Base-by-base conservation (phyloP, 2,888 invertebrate genomes). In the Cotesia congregata region DNA sequence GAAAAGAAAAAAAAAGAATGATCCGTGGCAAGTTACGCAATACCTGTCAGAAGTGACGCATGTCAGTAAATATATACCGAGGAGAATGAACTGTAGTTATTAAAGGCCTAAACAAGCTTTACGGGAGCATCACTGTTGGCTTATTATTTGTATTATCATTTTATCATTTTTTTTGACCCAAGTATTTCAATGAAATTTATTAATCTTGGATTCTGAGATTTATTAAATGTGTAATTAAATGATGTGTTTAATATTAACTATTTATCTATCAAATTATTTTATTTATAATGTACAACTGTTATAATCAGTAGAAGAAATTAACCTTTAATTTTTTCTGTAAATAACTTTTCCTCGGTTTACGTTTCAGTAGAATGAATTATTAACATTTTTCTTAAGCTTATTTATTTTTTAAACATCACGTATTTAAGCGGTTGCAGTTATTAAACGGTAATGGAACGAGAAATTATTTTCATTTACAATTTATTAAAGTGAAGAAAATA, bases 31-130 rank as follows among this genome's bases (percentile, higher is more conserved):
- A 65, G 65, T 65, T 65, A 65, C 65, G 30, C 30, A 65, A 65
- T 65, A 65, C 65, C 65, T 65, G 65, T 65, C 65, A 17, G 30
- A 30, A 30, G 5, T 65, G 65, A 30, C 65, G 65, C 65, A 20
- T 65, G 20, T 65, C 65, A 65, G 65, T 30, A 65, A 65, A 65
- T 65, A 65, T 65, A 65, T 30, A 30, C 12, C 12, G 20, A 65
- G 20, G 65, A 65, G 30, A 65, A 65, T 65, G 30, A 65, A 65
- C 65, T 9, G 50, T 12, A 38, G 65, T 12, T 30, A 65, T 65
- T 30, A 65, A 65, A 30, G 38, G 9, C 65, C 65, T 65, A 65
- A 65, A 20, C 65, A 65, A 65, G 65, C 65, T 65, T 65, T 65
- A 30, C 30, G 12, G 12, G 50, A 12, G 50, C 1, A 50, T 50